A percentile compares a stretch with the other conserved stretches of the same genome.
These are phyloP conservation scores for Capitulum mitella DNA, from an alignment of 2,888 invertebrate species.

Conservation along the genomic window DNA sequence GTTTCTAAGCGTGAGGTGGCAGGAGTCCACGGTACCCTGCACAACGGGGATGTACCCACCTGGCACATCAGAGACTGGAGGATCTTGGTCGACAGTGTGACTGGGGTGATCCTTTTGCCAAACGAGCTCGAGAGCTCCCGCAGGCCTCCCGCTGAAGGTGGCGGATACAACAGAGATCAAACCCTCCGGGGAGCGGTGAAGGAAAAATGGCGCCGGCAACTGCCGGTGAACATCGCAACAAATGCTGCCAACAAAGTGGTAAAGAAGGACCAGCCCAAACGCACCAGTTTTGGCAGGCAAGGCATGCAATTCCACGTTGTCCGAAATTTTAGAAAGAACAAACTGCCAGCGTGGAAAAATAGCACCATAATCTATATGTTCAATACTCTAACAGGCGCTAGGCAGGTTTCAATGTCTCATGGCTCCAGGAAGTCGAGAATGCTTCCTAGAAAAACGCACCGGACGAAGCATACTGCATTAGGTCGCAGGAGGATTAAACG, in stretches of 20 bases:
- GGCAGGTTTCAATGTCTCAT: not conserved
- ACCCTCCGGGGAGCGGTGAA: not conserved
- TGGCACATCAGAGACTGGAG: not conserved
- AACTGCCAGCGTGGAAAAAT: too few relatives aligned
- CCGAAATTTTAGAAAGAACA: too few relatives aligned
- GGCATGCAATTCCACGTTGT: too few relatives aligned
- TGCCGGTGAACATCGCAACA: not conserved
- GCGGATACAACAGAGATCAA: too few relatives aligned
- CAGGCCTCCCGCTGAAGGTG: not conserved
- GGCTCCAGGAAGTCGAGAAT: not conserved
- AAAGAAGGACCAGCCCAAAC: not conserved
- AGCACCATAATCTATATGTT: too few relatives aligned
- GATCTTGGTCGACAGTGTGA: not conserved
- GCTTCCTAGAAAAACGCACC: not conserved
- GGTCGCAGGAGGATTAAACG: not conserved
- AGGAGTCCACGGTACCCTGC: too few relatives aligned
- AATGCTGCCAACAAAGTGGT: not conserved
- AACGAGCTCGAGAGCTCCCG: not conserved
- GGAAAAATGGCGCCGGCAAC: not conserved
- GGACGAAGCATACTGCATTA: too few relatives aligned
- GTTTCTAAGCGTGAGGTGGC: too few relatives aligned
- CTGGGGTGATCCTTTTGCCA: not conserved
- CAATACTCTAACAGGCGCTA: too few relatives aligned
- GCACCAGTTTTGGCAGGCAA: too few relatives aligned
- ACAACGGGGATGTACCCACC: not conserved